Conservation (phyloP, 2,888 invertebrate genomes). For the Hirtodrosophila alboralis region DNA sequence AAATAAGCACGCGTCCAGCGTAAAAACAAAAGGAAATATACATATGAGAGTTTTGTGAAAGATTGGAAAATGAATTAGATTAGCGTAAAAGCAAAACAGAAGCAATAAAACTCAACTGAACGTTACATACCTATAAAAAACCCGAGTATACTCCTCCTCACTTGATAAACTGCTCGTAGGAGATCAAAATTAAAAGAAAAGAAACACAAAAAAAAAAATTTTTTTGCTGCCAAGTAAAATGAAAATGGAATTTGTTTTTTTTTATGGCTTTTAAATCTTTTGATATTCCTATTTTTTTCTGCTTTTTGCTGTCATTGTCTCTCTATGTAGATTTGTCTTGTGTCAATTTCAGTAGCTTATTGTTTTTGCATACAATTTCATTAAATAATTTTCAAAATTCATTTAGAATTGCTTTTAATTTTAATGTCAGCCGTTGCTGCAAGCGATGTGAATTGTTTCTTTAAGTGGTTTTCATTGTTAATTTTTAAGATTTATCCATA, state of each 20-base stretch:
- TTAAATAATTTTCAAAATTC: conserved; percentile 16
- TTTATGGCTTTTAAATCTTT: background rate
- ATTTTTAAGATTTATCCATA: background rate
- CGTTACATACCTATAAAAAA: no score
- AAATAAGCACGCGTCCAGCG: conserved; percentile 19
- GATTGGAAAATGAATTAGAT: conserved; percentile 23
- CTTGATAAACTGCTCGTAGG: no score
- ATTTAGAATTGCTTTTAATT: conserved; percentile 27
- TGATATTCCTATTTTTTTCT: background rate
- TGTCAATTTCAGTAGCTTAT: conserved; percentile 27
- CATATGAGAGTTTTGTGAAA: conserved; percentile 3
- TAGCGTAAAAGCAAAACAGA: background rate
- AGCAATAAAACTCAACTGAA: background rate
- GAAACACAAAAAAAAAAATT: background rate
- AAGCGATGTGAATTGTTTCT: background rate
- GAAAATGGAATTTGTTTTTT: conserved; percentile 28
- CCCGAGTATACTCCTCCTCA: no score
- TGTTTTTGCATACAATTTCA: conserved; percentile 34
- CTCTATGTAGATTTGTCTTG: conserved; percentile 1
- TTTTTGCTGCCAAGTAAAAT: conserved; percentile 14
- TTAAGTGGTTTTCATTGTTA: conserved; percentile 23
- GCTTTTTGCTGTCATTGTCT: background rate
- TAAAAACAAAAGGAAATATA: conserved; percentile 19
- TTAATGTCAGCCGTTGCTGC: conserved; percentile 4
- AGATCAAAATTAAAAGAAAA: no score